Conservation (phyloP, 2,888 invertebrate genomes). For the Synergus umbraculus region DNA sequence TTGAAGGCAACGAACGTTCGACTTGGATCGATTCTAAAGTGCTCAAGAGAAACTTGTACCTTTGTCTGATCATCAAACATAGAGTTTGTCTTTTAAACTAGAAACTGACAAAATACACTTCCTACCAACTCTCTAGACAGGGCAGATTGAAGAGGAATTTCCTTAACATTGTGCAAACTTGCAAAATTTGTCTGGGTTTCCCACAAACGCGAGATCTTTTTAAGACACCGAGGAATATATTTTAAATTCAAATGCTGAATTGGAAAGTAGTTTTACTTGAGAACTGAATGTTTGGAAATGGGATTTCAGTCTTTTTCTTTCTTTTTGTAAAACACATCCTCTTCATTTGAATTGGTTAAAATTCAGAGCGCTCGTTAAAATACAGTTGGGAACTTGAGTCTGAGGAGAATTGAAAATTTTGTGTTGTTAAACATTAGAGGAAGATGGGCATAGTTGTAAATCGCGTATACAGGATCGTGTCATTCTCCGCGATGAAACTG, state of each 20-base stretch:
- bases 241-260: conserved; percentile 29
- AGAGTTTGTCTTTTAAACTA: conserved; percentile 11
- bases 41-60: not conserved
- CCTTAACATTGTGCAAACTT: not conserved
- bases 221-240: conserved; percentile 2
- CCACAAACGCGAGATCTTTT: not conserved
- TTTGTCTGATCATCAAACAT: conserved; percentile 1
- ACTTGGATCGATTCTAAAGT: conserved; percentile 31
- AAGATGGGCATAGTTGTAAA: conserved; percentile 12
- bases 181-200: not conserved
- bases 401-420: not conserved
- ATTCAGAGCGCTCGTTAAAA: not conserved
- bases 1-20: conserved; percentile 44
- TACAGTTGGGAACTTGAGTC: not conserved
- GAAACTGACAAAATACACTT: not conserved
- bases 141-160: conserved; percentile 8
- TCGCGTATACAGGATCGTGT: conserved; percentile 36
- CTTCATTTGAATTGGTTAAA: conserved; percentile 2
- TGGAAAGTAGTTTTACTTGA: conserved; percentile 11
- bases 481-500: conserved; percentile 61
- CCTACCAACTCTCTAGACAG: not conserved
- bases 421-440: not conserved
- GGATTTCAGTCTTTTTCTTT: not conserved
- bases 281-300: not conserved
- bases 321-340: not conserved